Evolutionary conservation across 2,113 vertebrate species (phyloP).

Genomic region (Axis porcinus): DNA sequence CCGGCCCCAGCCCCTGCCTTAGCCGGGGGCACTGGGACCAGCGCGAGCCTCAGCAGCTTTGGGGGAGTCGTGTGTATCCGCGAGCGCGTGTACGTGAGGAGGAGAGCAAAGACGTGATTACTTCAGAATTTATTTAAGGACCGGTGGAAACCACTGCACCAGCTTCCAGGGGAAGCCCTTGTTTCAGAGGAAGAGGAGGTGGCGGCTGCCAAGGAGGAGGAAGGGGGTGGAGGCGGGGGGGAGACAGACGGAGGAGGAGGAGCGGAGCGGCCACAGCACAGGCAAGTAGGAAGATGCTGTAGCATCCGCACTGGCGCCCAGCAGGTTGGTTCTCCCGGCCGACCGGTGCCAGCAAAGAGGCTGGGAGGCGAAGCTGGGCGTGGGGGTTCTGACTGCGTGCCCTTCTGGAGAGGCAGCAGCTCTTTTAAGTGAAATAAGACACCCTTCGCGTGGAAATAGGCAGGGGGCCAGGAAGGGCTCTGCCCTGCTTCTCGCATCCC

Average conservation of each 20-base stretch:
- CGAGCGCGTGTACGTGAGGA: conserved; percentile 73
- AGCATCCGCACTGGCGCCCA: neutral
- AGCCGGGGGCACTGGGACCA: neutral
- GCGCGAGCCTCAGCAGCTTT: conserved; percentile 39
- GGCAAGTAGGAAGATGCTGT: conserved; percentile 17
- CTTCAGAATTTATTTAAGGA: conserved; percentile 87
- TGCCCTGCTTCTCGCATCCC: neutral
- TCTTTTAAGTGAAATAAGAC: neutral
- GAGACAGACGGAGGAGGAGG: neutral
- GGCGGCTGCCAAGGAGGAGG: conserved; percentile 45
- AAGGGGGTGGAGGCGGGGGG: neutral
- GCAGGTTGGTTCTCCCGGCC: conserved; percentile 61
- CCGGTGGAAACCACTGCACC: conserved; percentile 86
- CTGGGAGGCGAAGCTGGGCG: neutral
- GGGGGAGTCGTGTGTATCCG: conserved; percentile 56
- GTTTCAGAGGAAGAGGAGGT: conserved; percentile 51
- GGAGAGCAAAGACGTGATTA: conserved; percentile 80
- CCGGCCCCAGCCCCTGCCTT: neutral
- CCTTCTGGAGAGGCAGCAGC: neutral
- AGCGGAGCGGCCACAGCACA: neutral
- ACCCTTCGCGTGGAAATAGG: neutral
- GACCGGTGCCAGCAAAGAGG: neutral
- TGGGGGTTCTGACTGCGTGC: neutral
- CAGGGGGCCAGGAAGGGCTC: neutral
- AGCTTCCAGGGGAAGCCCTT: conserved; percentile 83